Base-by-base conservation (phyloP, 2,888 invertebrate species). In the Leistus spinibarbis region DNA sequence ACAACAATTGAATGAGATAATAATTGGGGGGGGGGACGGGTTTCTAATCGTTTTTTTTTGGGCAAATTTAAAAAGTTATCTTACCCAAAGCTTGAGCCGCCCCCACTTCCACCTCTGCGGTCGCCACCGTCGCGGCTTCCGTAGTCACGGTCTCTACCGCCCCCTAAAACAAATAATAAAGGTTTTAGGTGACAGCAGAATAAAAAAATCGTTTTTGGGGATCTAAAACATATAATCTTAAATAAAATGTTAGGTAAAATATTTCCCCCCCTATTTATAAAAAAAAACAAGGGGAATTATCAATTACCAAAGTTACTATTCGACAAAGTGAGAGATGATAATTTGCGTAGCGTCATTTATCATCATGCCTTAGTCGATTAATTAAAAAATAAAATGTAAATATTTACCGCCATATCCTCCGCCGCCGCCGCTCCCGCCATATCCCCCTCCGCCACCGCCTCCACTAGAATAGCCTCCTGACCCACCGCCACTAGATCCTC, bases 61-160 rank as follows among this genome's bases (percentile, higher is more conserved):
- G 62, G 13, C 60, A 9, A 20, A 23, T 40, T 64, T 22, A 71
- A 73, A 76, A 40, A 16, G 20, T 2, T 70, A n/a, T 72, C 73
- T 68, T 57, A 67, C 80, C 78, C 78, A 82, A 87, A 88, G 83
- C 87, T 83, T 84, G 82, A 84, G 86, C 88, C 83, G 86, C 88
- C 63, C 83, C 87, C 81, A 85, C 79, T 77, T 20, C 80, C 79
- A 65, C 80, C 79, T 54, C 88, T 82, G 82, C 84, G 82, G 54
- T 80, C 79, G n/a, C 78, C 77, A 5, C 79, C 79, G 54, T 80
- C 78, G 27, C 80, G 78, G 69, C 77, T 78, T 53, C 79, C 77
- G 40, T 79, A 78, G 63, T 88, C 84, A 84, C 87, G 78, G 82
- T 86, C 78, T 69, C 79, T 77, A 56, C 78, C 77, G 53, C 82